Percentiles rank a stretch among this genome's conserved stretches.
These are phyloP conservation scores for Paraescarpia echinospica DNA, from an alignment of 1,140 invertebrate species.

Conservation along the genomic window DNA sequence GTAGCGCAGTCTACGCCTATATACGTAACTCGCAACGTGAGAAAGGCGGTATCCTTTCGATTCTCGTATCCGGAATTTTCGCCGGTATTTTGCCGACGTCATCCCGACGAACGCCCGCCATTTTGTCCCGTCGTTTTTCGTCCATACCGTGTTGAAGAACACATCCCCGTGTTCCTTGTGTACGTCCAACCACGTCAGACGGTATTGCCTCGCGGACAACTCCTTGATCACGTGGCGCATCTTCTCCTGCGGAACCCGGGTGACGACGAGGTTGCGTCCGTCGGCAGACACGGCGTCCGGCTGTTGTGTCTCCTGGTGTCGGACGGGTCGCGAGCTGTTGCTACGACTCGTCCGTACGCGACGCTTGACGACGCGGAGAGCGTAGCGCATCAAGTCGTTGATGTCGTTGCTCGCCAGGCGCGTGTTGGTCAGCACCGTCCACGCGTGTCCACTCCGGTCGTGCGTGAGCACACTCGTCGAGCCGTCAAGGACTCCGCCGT, in stretches of 20 bases:
- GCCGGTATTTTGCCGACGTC: conserved; percentile 25
- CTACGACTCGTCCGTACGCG: neutral
- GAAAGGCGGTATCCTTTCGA: conserved; percentile 27
- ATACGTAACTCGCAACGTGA: conserved; percentile 26
- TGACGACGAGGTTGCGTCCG: conserved; percentile 23
- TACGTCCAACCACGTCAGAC: conserved; percentile 26
- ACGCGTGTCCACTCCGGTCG: conserved; percentile 42
- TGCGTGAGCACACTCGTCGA: conserved; percentile 42
- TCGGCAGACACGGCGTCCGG: conserved; percentile 20
- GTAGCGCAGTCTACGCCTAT: conserved; percentile 21
- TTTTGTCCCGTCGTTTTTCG: conserved; percentile 26
- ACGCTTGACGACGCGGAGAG: conserved; percentile 31
- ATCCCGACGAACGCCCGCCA: conserved; percentile 25
- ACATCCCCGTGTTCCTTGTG: conserved; percentile 25
- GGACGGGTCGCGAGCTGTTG: neutral
- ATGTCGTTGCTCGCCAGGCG: conserved; percentile 49
- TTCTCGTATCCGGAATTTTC: conserved; percentile 19
- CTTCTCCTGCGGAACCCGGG: conserved; percentile 25
- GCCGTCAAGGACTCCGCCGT: conserved; percentile 53
- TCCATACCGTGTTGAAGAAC: conserved; percentile 31
- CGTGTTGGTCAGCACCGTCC: conserved; percentile 48
- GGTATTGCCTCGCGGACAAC: conserved; percentile 19
- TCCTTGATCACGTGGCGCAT: conserved; percentile 15
- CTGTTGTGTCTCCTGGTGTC: neutral
- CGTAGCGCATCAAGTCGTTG: conserved; percentile 50